These are phyloP conservation scores for Corythaixoides concolor DNA, from an alignment of 2,113 vertebrate species.

Conservation along the genomic window DNA sequence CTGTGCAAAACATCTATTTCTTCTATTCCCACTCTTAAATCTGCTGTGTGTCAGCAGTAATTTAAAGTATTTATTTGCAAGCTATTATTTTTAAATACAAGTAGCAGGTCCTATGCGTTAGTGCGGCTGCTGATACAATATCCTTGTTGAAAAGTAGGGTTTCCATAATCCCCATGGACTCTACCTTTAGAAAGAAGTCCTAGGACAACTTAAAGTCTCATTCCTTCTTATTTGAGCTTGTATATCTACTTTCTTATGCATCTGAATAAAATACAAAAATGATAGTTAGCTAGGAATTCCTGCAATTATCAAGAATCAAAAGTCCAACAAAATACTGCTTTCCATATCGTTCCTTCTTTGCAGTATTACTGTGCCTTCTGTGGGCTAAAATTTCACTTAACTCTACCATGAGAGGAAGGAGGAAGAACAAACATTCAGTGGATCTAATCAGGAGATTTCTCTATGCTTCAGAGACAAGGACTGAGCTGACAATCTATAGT, in stretches of 20 bases:
- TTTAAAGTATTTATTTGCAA: neutral
- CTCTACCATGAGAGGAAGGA: neutral
- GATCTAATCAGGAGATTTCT: neutral
- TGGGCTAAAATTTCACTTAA: neutral
- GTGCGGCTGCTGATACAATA: neutral
- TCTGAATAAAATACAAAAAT: neutral
- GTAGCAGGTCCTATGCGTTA: neutral
- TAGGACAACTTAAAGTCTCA: neutral
- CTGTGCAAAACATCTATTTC: neutral
- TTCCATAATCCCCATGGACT: neutral
- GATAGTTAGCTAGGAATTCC: neutral
- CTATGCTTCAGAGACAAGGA: neutral
- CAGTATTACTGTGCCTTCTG: neutral
- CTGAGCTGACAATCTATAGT: neutral
- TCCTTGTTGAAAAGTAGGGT: neutral
- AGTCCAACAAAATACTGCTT: accelerated
- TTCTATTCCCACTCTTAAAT: neutral
- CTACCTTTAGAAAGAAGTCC: neutral
- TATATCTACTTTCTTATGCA: neutral
- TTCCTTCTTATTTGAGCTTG: neutral
- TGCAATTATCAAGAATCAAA: neutral
- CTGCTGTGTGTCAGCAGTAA: neutral
- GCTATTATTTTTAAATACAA: neutral
- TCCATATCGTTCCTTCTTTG: neutral
- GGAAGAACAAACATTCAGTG: neutral